Percentiles rank a stretch among this genome's conserved stretches.
Evolutionary conservation across 2,888 invertebrate genomes (phyloP).

Genomic region (Ischnus inquisitorius): DNA sequence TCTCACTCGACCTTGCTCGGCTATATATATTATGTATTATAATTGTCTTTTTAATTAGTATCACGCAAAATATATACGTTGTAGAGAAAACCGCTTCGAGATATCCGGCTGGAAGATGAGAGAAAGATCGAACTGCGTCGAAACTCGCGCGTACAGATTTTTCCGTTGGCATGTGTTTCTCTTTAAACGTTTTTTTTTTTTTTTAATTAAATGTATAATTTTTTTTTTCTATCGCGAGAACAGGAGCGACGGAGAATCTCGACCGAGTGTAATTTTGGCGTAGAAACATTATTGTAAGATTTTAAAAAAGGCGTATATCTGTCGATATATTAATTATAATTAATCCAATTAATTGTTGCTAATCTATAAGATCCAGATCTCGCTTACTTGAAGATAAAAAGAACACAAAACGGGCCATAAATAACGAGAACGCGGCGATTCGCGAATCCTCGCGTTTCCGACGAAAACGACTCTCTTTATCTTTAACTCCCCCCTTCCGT

Average conservation of each 20-base stretch:
- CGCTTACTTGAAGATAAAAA: constrained; percentile 70
- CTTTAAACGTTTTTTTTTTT: constrained; percentile 20
- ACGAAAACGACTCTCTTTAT: constrained; percentile 53
- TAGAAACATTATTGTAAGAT: constrained; percentile 52
- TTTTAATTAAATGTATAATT: constrained; percentile 49
- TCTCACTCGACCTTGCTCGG: constrained; percentile 48
- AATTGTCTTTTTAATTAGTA: constrained; percentile 55
- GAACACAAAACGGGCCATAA: constrained; percentile 67
- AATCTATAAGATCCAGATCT: constrained; percentile 75
- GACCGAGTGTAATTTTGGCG: constrained; percentile 53
- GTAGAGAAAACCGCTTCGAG: constrained; percentile 53
- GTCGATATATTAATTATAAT: constrained; percentile 72
- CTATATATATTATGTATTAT: constrained; percentile 65
- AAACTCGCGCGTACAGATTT: constrained; percentile 51
- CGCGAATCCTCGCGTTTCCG: constrained; percentile 52
- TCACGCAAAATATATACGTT: constrained; percentile 40
- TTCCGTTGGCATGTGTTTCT: constrained; percentile 20
- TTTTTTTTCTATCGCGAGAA: constrained; percentile 43
- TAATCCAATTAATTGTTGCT: constrained; percentile 77
- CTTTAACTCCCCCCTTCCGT: constrained; percentile 52
- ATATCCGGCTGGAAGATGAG: constrained; percentile 48
- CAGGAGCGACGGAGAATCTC: constrained; percentile 47
- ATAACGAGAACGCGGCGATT: constrained; percentile 52
- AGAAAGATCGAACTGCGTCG: constrained; percentile 47
- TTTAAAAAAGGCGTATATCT: constrained; percentile 61